phyloP scores from a whole-genome alignment of 2,888 invertebrate species.

The Pyrochroa serraticornis region DNA sequence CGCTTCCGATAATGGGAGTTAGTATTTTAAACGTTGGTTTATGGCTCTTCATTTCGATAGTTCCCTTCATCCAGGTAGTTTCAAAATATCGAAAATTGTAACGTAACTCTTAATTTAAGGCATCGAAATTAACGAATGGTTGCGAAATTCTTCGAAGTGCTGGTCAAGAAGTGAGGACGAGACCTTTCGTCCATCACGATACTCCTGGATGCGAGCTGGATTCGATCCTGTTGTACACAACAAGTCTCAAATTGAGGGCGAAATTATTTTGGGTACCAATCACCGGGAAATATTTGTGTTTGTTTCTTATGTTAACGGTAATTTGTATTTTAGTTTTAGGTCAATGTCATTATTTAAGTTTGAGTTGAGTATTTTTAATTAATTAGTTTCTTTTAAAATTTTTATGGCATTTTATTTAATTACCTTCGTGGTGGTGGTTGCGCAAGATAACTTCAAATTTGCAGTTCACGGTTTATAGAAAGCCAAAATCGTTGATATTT shows the following conservation, averaged over 20 bases:
- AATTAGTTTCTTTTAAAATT: neutral
- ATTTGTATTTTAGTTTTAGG: constrained; percentile 71
- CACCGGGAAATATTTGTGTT: constrained; percentile 71
- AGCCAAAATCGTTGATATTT: neutral
- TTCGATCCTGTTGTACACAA: constrained; percentile 77
- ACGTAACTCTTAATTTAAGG: constrained; percentile 61
- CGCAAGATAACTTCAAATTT: neutral
- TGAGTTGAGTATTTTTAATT: neutral
- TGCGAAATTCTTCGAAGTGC: constrained; percentile 74
- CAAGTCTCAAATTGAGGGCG: constrained; percentile 75
- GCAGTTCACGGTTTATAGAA: no score
- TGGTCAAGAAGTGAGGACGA: constrained; percentile 78
- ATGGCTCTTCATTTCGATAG: constrained; percentile 70
- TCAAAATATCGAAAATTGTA: neutral
- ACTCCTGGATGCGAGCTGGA: constrained; percentile 77
- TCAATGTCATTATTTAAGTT: constrained; percentile 68
- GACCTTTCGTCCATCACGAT: constrained; percentile 81
- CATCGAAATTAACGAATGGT: constrained; percentile 74
- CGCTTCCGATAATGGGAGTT: constrained; percentile 65
- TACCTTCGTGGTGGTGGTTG: no score
- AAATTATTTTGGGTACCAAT: constrained; percentile 77
- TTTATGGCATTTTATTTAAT: neutral
- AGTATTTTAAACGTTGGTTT: constrained; percentile 66
- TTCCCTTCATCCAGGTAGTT: constrained; percentile 74
- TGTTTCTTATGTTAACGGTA: constrained; percentile 65